phyloP scores from a whole-genome alignment of 2,797 vertebrate species.

The Miichthys miiuy region DNA sequence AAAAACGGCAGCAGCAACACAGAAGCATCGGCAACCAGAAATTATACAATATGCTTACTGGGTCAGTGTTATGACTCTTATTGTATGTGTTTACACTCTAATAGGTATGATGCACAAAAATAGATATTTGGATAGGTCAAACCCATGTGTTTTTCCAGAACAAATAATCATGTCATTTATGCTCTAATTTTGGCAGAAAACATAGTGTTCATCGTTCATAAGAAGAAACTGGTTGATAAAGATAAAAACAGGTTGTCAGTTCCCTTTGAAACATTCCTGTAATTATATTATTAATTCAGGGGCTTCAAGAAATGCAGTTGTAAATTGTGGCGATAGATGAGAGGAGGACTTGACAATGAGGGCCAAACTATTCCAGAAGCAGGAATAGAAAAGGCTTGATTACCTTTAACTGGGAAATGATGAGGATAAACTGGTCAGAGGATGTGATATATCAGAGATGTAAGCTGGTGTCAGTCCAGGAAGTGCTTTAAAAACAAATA shows the following conservation, averaged over 20 bases:
- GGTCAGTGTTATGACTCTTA: too few relatives aligned
- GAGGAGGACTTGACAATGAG: not conserved
- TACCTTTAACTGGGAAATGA: constrained; percentile 15
- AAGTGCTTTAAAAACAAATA: constrained; percentile 4
- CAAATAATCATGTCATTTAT: too few relatives aligned
- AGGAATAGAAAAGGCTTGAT: constrained; percentile 9
- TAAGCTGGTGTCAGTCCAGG: constrained; percentile 13
- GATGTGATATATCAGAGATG: constrained; percentile 2
- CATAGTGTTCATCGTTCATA: not conserved
- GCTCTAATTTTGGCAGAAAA: not conserved
- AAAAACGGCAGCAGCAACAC: too few relatives aligned
- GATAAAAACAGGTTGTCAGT: not conserved
- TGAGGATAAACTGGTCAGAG: constrained; percentile 12
- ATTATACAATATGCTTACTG: too few relatives aligned
- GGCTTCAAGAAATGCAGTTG: not conserved
- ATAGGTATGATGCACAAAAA: too few relatives aligned
- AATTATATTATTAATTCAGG: constrained; percentile 14
- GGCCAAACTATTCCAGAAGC: not conserved
- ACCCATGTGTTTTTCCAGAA: not conserved
- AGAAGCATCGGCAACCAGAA: too few relatives aligned
- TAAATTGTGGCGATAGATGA: not conserved
- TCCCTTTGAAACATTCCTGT: not conserved
- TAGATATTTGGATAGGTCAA: not conserved
- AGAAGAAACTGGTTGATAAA: not conserved
- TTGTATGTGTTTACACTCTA: too few relatives aligned